Base-by-base conservation (phyloP, 2,888 invertebrate genomes). In the Cephus spinipes region DNA sequence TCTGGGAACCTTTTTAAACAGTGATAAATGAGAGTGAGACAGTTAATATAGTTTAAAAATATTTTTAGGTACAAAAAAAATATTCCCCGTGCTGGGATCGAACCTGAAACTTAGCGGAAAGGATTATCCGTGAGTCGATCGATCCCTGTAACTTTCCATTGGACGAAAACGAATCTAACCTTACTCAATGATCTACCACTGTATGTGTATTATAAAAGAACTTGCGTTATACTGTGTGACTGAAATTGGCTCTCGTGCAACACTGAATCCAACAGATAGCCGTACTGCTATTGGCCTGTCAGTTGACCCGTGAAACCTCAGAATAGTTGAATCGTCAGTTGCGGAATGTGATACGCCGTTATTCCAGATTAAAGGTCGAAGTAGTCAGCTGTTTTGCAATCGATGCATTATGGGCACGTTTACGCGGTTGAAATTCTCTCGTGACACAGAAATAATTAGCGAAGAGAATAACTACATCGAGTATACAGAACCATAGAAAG, bases 251-350 rank as follows among this genome's bases (percentile, higher is more conserved):
- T 55, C 55, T 55, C 23, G 2, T 55, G 55, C 23, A 55, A 55
- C 9, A 55, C 55, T 23, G 23, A 55, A 15, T 55, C 15, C 55
- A 55, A 9, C 23, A 55, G 71, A 71, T 71, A 71, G 15, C 15
- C 74, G 36, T 30, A 75, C 76, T 77, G 77, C 75, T 80, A 84
- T 78, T 81, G 79, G 75, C 78, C 77, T 74, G 75, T 79, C 76
- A 80, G 80, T 81, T 84, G 83, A 81, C 84, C 84, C 80, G 80
- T 82, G 80, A 84, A 84, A 80, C 81, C 84, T 79, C 78, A 80
- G 79, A 82, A 84, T 81, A 83, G 82, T 84, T 82, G 82, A 80
- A 83, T 82, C 84, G 81, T 78, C 30, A 76, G 75, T 40, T 74
- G 75, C 73, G 69, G 73, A 77, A 73, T 77, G 23, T 6, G 83